Base-by-base conservation (phyloP, 2,797 vertebrate genomes). In the Microctenopoma steveboyesi region DNA sequence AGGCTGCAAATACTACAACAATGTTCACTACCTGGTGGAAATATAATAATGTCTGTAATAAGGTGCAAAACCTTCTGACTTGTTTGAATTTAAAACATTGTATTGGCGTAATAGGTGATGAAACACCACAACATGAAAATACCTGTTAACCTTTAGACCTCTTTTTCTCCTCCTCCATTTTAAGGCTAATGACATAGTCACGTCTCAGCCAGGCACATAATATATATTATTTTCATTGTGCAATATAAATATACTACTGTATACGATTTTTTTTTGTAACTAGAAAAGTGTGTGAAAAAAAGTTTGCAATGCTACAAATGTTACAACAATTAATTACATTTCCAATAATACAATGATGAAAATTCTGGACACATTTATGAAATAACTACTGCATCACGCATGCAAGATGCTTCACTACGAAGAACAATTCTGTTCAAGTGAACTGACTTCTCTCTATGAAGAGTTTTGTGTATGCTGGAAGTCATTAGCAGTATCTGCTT, bases 401-500 rank as follows among this genome's bases (percentile, higher is more conserved):
- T 65, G 52, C 59, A 61, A 51, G 67, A 65, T 57, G 46, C 62
- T 49, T 37, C 18, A 46, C 63, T 60, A 56, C 42, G 37, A 78
- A 61, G 37, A 84, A 81, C 81, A 84, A 84, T 83, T 81, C 65
- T 69, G 76, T 78, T 76, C 4, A 78, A 80, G 88, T 82, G 16
- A 84, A 84, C 68, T 59, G 76, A 81, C 74, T 80, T 86, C 79
- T 74, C 67, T 57, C 73, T 39, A 80, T 79, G 64, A 86, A 72
- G 72, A 79, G 74, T 72, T 84, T 69, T 4, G 59, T 68, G 66
- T 80, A 72, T 77, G 83, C 82, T 79, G 85, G 74, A 87, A 89
- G 83, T 89, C 91, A 91, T 92, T 91, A 88, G 89, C 80, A 79
- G 90, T 85, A 90, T 92, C 86, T 89, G 79, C 84, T 89, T 78